Evolutionary conservation across 2,113 vertebrate genomes (phyloP).

Genomic region (Copsychus sechellarum): DNA sequence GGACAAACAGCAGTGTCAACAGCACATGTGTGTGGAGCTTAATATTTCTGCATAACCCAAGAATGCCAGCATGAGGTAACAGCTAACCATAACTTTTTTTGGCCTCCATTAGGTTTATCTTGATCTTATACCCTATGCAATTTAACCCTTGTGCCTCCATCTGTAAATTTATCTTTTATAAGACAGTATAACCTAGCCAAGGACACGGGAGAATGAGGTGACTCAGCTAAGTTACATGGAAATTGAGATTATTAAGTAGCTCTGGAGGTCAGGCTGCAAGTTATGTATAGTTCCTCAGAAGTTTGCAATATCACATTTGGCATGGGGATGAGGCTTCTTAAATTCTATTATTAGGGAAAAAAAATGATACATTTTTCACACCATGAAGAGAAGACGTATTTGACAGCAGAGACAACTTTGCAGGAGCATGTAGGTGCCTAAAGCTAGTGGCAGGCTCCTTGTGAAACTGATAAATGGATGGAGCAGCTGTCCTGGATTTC

Average conservation of each 20-base stretch:
- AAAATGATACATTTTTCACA: neutral
- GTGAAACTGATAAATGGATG: neutral
- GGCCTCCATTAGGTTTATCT: neutral
- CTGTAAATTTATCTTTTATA: neutral
- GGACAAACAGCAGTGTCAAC: neutral
- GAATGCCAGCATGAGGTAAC: fast-evolving
- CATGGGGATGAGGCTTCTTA: neutral
- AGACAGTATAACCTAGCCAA: neutral
- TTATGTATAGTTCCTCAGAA: neutral
- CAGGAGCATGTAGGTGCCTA: neutral
- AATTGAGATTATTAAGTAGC: neutral
- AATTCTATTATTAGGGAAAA: neutral
- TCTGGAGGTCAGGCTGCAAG: neutral
- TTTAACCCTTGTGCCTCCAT: neutral
- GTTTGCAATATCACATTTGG: neutral
- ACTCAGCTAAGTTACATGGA: neutral
- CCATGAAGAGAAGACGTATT: neutral
- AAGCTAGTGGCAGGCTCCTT: neutral
- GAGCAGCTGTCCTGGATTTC: neutral
- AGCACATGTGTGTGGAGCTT: neutral
- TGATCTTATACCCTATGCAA: neutral
- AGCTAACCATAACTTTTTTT: neutral
- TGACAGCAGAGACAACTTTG: neutral
- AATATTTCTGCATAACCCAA: neutral
- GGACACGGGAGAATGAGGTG: neutral